A percentile compares a stretch with the other conserved stretches of the same genome.
These are phyloP conservation scores for Pollachius pollachius DNA, from an alignment of 2,113 vertebrate species.

Conservation along the genomic window DNA sequence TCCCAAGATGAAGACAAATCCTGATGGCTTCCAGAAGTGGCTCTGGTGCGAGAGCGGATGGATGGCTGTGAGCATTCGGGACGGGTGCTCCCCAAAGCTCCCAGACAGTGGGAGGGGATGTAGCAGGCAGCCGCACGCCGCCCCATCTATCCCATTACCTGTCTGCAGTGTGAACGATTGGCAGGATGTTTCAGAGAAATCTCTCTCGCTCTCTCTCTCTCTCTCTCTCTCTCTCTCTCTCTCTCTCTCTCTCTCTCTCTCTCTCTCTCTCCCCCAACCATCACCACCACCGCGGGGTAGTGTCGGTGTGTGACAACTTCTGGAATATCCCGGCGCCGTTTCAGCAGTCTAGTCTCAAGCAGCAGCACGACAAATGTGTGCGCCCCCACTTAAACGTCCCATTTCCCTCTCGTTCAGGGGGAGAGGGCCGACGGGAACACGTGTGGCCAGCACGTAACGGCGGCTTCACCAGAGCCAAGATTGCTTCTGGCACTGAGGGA, in stretches of 20 bases:
- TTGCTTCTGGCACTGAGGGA: too few relatives aligned
- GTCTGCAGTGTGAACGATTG: too few relatives aligned
- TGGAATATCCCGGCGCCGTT: conserved; percentile 10
- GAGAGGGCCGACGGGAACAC: too few relatives aligned
- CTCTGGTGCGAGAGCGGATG: conserved; percentile 33
- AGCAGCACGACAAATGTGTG: conserved; percentile 27
- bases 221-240: too few relatives aligned
- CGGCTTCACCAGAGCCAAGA: too few relatives aligned
- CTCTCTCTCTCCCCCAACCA: too few relatives aligned
- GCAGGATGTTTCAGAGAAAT: too few relatives aligned
- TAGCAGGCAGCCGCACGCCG: not conserved
- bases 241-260: conserved; percentile 21
- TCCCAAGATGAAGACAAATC: conserved; percentile 61
- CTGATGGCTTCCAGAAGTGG: conserved; percentile 58
- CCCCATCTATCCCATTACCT: too few relatives aligned
- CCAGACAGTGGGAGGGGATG: conserved; percentile 12
- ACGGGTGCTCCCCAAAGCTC: conserved; percentile 3
- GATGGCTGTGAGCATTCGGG: conserved; percentile 31
- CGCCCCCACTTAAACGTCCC: conserved; percentile 9
- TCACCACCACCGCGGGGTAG: too few relatives aligned
- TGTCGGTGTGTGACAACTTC: conserved; percentile 8
- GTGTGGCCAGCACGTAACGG: too few relatives aligned
- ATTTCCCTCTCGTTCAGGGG: not conserved
- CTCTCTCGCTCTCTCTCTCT: too few relatives aligned
- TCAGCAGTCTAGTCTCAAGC: conserved; percentile 10